phyloP scores from a whole-genome alignment of 2,888 invertebrate genomes.

The Mesodorylaimus sp. region DNA sequence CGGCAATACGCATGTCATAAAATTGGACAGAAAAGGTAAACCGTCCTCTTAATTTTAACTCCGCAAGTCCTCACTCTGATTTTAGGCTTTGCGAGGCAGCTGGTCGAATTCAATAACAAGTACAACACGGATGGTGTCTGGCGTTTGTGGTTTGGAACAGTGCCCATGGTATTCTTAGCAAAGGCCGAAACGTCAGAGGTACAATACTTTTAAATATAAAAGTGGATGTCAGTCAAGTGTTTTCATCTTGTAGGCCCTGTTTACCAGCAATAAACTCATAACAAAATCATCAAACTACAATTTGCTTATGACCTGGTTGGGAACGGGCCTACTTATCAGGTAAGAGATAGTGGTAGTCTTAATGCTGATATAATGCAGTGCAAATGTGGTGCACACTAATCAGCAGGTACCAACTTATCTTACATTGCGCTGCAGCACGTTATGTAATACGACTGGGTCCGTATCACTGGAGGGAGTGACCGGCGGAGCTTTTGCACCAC shows the following conservation, averaged over 20 bases:
- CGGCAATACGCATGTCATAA: background rate
- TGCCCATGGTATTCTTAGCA: background rate
- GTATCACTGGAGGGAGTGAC: no score
- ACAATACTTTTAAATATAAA: no score
- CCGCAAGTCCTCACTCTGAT: no score
- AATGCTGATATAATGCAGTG: no score
- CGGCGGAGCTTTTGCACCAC: no score
- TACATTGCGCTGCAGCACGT: background rate
- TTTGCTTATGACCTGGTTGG: constrained; percentile 36
- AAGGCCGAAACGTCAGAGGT: background rate
- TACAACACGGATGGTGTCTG: background rate
- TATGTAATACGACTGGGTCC: no score
- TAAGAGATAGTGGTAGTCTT: no score
- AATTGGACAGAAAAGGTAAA: background rate
- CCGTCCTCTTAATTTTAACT: no score
- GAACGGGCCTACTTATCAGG: constrained; percentile 36
- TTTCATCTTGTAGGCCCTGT: no score
- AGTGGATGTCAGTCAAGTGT: no score
- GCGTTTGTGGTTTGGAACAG: background rate
- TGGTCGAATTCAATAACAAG: background rate
- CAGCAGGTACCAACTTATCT: no score
- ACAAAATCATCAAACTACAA: constrained; percentile 33
- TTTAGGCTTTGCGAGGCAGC: background rate
- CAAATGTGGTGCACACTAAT: no score
- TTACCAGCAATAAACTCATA: constrained; percentile 25